phyloP scores from a whole-genome alignment of 2,113 vertebrate species.

The Nothocercus nigrocapillus region DNA sequence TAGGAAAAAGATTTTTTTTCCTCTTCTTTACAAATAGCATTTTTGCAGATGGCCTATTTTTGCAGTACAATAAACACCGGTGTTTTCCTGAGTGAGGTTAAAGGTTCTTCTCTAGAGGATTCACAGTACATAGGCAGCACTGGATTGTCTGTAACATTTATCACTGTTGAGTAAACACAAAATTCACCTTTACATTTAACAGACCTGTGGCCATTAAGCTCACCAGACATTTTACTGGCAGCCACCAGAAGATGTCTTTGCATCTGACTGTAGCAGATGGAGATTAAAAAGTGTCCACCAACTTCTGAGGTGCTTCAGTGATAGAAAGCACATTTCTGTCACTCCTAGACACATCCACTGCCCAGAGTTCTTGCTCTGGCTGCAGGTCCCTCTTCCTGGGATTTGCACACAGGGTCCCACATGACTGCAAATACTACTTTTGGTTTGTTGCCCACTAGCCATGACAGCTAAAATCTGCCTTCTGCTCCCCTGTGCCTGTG shows the following conservation, averaged over 20 bases:
- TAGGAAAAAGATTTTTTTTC: background rate
- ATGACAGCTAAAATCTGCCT: background rate
- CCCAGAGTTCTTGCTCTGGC: background rate
- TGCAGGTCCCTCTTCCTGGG: background rate
- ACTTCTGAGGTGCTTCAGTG: background rate
- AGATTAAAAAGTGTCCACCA: background rate
- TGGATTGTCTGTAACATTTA: background rate
- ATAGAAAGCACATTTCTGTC: background rate
- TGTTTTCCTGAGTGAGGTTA: background rate
- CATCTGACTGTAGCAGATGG: rapidly evolving
- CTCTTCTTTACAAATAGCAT: background rate
- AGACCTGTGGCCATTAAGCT: background rate
- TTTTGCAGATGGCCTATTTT: background rate
- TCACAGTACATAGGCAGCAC: background rate
- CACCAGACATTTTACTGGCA: background rate
- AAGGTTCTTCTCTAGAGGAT: background rate
- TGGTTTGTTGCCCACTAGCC: background rate
- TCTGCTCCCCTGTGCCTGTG: background rate
- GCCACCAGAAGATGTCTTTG: background rate
- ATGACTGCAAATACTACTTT: background rate
- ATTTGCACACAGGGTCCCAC: background rate
- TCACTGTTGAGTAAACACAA: background rate
- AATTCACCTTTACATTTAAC: conserved; percentile 1
- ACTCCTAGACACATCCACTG: background rate
- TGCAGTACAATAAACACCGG: background rate